Conservation (phyloP, 2,113 vertebrate genomes). For the Butorides virescens region DNA sequence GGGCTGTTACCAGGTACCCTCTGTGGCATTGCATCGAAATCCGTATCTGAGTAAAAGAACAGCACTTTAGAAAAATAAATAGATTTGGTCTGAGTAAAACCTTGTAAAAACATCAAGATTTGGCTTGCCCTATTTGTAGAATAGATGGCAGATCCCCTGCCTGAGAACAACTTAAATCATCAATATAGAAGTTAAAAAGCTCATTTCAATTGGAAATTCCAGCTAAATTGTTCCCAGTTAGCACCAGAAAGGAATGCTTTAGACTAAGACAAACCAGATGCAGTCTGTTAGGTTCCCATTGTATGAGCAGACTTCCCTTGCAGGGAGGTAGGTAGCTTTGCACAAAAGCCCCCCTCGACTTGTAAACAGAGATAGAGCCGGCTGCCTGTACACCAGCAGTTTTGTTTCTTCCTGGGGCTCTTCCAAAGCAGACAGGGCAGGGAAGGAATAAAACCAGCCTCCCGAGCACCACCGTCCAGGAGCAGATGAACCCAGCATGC, state of each 20-base stretch:
- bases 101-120: background rate
- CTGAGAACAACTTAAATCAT: conserved; percentile 41
- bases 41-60: background rate
- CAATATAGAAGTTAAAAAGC: conserved; percentile 46
- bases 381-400: background rate
- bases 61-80: background rate
- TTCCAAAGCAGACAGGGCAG: background rate
- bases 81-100: background rate
- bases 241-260: conserved; percentile 68
- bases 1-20: background rate
- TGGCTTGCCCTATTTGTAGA: conserved; percentile 22
- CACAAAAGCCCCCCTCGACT: background rate
- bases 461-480: background rate
- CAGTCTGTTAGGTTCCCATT: conserved; percentile 56
- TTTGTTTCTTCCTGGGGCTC: background rate
- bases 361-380: conserved; percentile 29
- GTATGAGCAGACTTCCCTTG: conserved; percentile 22
- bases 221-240: conserved; percentile 68
- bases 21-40: background rate
- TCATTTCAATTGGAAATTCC: conserved; percentile 65
- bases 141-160: conserved; percentile 14
- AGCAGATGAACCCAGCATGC: background rate
- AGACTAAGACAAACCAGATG: conserved; percentile 68
- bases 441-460: background rate
- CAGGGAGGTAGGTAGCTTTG: conserved; percentile 56